Conservation (phyloP, 2,888 invertebrate genomes). For the Patella caerulea region DNA sequence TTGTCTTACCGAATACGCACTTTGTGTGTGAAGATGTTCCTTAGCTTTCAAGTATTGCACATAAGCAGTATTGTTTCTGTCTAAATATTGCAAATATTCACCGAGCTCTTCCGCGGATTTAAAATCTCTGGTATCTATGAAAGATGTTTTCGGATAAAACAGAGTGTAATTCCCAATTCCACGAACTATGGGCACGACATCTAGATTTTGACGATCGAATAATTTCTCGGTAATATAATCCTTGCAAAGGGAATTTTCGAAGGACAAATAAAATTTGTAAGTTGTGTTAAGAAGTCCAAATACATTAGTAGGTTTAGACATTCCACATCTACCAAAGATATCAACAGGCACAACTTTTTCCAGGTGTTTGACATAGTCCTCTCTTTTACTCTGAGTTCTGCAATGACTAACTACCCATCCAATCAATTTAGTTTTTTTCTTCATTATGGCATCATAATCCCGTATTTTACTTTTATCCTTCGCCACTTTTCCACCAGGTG, state of each 20-base stretch:
- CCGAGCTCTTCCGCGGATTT: slow-evolving; percentile 41
- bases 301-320: not conserved
- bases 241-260: slow-evolving; percentile 63
- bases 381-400: slow-evolving; percentile 34
- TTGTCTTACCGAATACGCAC: not conserved
- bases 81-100: slow-evolving; percentile 20
- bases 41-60: slow-evolving; percentile 27
- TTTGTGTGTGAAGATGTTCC: slow-evolving; percentile 18
- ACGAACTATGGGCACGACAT: slow-evolving; percentile 61
- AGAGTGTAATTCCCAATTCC: slow-evolving; percentile 58
- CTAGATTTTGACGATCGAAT: slow-evolving; percentile 44
- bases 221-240: slow-evolving; percentile 66
- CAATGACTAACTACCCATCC: slow-evolving; percentile 52
- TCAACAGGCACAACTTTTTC: slow-evolving; percentile 38
- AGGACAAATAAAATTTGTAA: slow-evolving; percentile 61
- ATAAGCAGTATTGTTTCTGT: slow-evolving; percentile 25
- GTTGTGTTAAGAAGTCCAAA: slow-evolving; percentile 25
- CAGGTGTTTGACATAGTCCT: slow-evolving; percentile 36
- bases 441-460: slow-evolving; percentile 23
- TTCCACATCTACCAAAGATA: slow-evolving; percentile 44
- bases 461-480: not conserved
- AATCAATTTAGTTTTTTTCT: slow-evolving; percentile 32
- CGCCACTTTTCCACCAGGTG: slow-evolving; percentile 14
- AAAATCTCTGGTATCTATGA: slow-evolving; percentile 63
- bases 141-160: slow-evolving; percentile 60